Percentiles rank a stretch among this genome's conserved stretches.
Conservation (phyloP, 2,113 vertebrate species). For the Coryphaenoides rupestris region DNA sequence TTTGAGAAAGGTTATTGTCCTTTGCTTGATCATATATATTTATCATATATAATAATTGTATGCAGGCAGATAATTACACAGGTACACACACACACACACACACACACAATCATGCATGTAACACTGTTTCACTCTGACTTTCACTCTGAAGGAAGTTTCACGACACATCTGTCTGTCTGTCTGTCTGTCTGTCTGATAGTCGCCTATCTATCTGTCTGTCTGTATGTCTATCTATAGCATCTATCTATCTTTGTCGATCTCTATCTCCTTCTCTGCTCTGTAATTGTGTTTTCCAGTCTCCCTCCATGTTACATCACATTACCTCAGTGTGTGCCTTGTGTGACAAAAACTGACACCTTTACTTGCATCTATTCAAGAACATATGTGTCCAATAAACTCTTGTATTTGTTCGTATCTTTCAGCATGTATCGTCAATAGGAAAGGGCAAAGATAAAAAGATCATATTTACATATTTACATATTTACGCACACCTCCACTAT, state of each 20-base stretch:
- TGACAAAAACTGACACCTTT: background rate
- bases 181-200: conserved; percentile 13
- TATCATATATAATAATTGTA: too few relatives aligned
- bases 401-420: too few relatives aligned
- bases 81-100: background rate
- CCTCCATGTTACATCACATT: background rate
- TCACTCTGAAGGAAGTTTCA: too few relatives aligned
- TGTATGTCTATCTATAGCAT: background rate
- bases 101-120: background rate
- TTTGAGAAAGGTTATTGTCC: too few relatives aligned
- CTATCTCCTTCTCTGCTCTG: background rate
- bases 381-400: background rate
- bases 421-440: too few relatives aligned
- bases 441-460: background rate
- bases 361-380: background rate
- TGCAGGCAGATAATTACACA: background rate
- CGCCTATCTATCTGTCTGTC: background rate
- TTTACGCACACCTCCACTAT: background rate
- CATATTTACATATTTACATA: background rate
- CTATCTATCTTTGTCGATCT: background rate
- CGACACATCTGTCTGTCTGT: background rate
- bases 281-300: background rate
- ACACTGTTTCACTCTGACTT: conserved; percentile 4
- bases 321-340: background rate
- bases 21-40: too few relatives aligned